Percentiles rank a stretch among this genome's conserved stretches.
These are phyloP conservation scores for Platysternon megacephalum DNA, from an alignment of 2,113 vertebrate genomes.

Conservation along the genomic window DNA sequence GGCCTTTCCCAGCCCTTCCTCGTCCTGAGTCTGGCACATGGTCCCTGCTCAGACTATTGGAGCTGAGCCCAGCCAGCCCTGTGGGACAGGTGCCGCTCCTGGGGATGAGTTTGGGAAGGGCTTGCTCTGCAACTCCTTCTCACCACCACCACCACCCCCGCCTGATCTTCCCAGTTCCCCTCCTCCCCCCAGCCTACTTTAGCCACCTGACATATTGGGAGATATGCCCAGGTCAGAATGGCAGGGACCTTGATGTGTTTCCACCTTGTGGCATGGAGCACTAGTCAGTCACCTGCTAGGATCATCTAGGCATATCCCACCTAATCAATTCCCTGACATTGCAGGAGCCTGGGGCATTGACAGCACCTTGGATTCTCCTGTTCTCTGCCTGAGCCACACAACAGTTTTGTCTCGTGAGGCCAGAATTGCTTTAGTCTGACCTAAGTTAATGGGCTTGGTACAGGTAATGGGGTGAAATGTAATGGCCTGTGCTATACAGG, in stretches of 20 bases:
- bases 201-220: background rate
- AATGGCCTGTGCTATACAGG: background rate
- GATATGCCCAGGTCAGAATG: background rate
- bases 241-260: background rate
- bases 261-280: background rate
- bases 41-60: too few relatives aligned
- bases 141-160: accelerated
- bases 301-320: background rate
- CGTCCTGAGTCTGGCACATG: too few relatives aligned
- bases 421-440: background rate
- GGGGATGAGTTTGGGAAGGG: too few relatives aligned
- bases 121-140: too few relatives aligned
- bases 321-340: background rate
- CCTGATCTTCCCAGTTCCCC: too few relatives aligned
- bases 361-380: background rate
- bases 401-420: background rate
- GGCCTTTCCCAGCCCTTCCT: too few relatives aligned
- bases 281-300: background rate
- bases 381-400: background rate
- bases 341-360: background rate
- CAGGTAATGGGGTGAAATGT: background rate
- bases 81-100: too few relatives aligned
- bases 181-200: background rate
- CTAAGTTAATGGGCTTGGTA: background rate
- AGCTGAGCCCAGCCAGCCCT: too few relatives aligned